A percentile compares a stretch with the other conserved stretches of the same genome.
Conservation (phyloP, 2,888 invertebrate species). For the Ophraella communa region DNA sequence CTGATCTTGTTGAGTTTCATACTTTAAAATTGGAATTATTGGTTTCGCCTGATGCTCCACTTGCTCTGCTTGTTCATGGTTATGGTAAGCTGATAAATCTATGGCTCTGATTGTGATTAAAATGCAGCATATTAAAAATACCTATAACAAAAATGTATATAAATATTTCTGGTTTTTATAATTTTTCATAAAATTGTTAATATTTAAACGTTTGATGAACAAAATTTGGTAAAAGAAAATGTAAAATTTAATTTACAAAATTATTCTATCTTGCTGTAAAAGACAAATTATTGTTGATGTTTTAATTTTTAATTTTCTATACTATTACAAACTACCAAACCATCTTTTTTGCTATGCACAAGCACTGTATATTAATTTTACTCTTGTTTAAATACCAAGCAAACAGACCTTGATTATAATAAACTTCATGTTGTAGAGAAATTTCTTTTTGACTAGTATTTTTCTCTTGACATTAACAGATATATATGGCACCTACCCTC, state of each 20-base stretch:
- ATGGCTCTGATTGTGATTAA: not conserved
- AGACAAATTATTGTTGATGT: too few relatives aligned
- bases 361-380: not conserved
- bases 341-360: not conserved
- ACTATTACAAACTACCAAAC: not conserved
- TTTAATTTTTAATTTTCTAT: too few relatives aligned
- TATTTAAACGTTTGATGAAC: too few relatives aligned
- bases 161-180: not conserved
- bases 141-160: not conserved
- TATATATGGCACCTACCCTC: constrained; percentile 39
- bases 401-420: constrained; percentile 21
- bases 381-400: too few relatives aligned
- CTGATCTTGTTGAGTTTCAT: constrained; percentile 62
- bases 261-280: too few relatives aligned
- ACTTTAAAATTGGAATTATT: constrained; percentile 67
- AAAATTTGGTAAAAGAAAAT: too few relatives aligned
- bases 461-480: constrained; percentile 22
- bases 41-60: constrained; percentile 51
- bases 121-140: not conserved
- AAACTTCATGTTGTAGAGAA: constrained; percentile 27
- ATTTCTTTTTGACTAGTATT: constrained; percentile 20
- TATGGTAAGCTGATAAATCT: constrained; percentile 35
- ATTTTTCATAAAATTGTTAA: too few relatives aligned
- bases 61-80: constrained; percentile 56
- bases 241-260: too few relatives aligned